Percentiles rank a stretch among this genome's conserved stretches.
phyloP scores from a whole-genome alignment of 2,113 vertebrate genomes.

The Oxyura jamaicensis region DNA sequence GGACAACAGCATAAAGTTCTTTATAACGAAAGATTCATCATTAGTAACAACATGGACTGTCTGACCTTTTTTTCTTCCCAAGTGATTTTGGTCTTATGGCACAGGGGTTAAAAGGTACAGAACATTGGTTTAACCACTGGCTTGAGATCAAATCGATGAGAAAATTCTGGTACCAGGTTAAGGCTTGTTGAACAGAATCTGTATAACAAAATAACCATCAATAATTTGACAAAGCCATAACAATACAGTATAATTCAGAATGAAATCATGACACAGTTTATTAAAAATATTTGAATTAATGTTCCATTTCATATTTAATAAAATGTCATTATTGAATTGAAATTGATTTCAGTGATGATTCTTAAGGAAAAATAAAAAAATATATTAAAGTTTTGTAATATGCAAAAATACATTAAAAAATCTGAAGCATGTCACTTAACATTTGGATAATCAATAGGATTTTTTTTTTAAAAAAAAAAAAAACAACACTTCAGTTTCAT shows the following conservation, averaged over 20 bases:
- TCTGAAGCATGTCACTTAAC: background rate
- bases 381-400: background rate
- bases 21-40: background rate
- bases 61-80: background rate
- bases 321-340: background rate
- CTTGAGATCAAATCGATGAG: background rate
- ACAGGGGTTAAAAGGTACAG: background rate
- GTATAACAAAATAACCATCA: background rate
- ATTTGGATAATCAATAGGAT: background rate
- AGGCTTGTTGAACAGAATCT: background rate
- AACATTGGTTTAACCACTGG: background rate
- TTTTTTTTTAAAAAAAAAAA: background rate
- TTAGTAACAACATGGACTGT: background rate
- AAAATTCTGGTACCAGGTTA: background rate
- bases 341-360: background rate
- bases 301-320: background rate
- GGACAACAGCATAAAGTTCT: background rate
- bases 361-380: background rate
- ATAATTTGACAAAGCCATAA: background rate
- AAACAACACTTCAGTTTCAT: background rate
- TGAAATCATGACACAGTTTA: background rate
- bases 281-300: background rate
- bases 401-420: background rate
- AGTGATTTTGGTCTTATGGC: background rate
- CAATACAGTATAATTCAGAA: background rate